Evolutionary conservation across 2,888 invertebrate species (phyloP).

Genomic region (Ormyrus thymus): DNA sequence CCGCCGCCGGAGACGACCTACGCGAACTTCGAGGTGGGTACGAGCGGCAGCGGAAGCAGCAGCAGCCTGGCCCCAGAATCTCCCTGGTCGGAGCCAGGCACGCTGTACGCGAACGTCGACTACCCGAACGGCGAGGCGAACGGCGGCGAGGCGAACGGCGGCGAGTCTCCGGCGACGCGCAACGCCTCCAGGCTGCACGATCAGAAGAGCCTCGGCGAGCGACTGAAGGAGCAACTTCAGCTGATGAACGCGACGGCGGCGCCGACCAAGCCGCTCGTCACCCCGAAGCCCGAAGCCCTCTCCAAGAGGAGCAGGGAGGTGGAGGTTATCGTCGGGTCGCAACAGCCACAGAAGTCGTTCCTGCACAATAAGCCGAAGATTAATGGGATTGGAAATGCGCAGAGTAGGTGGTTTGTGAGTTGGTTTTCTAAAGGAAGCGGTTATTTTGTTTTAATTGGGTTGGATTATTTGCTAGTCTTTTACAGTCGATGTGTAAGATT

Average conservation of each 20-base stretch:
- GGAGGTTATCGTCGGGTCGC: background rate
- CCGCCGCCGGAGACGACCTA: conserved; percentile 59
- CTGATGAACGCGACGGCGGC: conserved; percentile 54
- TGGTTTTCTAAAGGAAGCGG: conserved; percentile 18
- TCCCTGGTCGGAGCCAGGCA: conserved; percentile 36
- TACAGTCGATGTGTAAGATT: too few species aligned
- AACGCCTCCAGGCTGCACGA: conserved; percentile 61
- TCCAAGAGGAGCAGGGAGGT: background rate
- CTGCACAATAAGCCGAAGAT: conserved; percentile 58
- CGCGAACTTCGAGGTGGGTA: conserved; percentile 62
- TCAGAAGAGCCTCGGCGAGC: conserved; percentile 62
- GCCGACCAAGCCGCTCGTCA: conserved; percentile 55
- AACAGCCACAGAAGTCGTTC: conserved; percentile 63
- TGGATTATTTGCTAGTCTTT: too few species aligned
- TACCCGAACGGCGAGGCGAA: conserved; percentile 48
- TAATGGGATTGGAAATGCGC: conserved; percentile 42
- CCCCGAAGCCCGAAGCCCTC: conserved; percentile 59
- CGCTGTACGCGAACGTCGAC: conserved; percentile 60
- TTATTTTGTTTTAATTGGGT: conserved; percentile 1
- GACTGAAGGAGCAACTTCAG: conserved; percentile 65
- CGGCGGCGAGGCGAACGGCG: background rate
- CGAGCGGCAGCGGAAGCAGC: conserved; percentile 11
- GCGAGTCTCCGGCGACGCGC: conserved; percentile 25
- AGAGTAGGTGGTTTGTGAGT: conserved; percentile 53
- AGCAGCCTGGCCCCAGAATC: too few species aligned